Conservation (phyloP, 2,797 vertebrate genomes). For the Falco peregrinus region DNA sequence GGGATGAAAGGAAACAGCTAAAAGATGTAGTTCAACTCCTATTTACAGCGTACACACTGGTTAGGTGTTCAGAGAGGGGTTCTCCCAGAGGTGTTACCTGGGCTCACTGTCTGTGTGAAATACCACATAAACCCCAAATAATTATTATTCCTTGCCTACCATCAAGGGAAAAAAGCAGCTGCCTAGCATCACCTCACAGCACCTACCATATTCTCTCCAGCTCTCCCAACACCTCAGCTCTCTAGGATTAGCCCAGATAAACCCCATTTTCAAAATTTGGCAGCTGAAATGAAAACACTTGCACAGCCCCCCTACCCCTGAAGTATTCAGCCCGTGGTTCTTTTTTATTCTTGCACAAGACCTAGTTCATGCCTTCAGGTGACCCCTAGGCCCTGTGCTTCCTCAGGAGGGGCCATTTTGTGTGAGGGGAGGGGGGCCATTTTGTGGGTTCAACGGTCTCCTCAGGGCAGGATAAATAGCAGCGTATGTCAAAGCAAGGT, state of each 20-base stretch:
- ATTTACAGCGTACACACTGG: accelerated
- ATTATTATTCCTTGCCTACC: not conserved
- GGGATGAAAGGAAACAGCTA: not conserved
- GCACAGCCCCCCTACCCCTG: accelerated
- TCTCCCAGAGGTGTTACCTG: not conserved
- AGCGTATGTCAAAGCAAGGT: accelerated
- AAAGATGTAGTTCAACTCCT: not conserved
- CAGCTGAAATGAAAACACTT: not conserved
- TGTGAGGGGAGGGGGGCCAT: slow-evolving; percentile 48
- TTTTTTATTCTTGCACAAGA: accelerated
- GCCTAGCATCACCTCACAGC: accelerated
- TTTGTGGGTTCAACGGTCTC: not conserved
- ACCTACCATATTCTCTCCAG: accelerated
- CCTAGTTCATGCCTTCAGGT: accelerated
- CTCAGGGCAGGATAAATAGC: not conserved
- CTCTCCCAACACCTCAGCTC: too few relatives aligned
- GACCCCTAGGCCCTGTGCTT: accelerated
- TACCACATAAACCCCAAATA: accelerated
- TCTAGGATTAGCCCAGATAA: not conserved
- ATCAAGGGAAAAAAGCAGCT: not conserved
- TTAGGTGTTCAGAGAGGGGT: not conserved
- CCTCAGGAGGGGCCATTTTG: slow-evolving; percentile 43
- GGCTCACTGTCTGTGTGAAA: not conserved
- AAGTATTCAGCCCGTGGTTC: accelerated
- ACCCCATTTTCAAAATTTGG: not conserved